phyloP scores from a whole-genome alignment of 1,140 invertebrate species.

The Drosophila aff. region DNA sequence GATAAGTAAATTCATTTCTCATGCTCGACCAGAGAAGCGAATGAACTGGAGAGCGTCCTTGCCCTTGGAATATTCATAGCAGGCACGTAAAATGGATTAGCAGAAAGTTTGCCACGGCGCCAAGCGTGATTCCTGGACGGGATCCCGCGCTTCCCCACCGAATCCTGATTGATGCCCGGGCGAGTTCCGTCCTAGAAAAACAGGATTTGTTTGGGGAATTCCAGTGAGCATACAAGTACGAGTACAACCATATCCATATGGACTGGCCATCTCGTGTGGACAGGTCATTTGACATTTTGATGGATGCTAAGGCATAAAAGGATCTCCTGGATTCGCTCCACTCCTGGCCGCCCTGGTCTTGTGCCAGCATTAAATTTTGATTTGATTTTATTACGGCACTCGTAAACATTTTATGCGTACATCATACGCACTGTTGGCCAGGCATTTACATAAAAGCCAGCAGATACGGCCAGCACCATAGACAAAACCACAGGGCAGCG shows the following conservation, averaged over 20 bases:
- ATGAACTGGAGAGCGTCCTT: slow-evolving; percentile 32
- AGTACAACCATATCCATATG: slow-evolving; percentile 34
- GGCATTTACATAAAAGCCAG: slow-evolving; percentile 64
- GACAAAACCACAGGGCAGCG: slow-evolving; percentile 50
- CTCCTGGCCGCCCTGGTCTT: slow-evolving; percentile 21
- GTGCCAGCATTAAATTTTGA: slow-evolving; percentile 73
- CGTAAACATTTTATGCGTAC: slow-evolving; percentile 78
- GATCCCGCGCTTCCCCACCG: slow-evolving; percentile 16
- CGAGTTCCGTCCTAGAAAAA: slow-evolving; percentile 5
- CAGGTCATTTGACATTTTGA: slow-evolving; percentile 81
- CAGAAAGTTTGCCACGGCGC: slow-evolving; percentile 26
- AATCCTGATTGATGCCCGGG: slow-evolving; percentile 43
- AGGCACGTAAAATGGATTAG: slow-evolving; percentile 53
- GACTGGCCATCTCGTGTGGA: slow-evolving; percentile 50
- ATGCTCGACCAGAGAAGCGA: slow-evolving; percentile 39
- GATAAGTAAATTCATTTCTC: slow-evolving; percentile 54
- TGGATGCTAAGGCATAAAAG: slow-evolving; percentile 69
- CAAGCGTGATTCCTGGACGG: slow-evolving; percentile 29
- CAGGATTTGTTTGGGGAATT: neutral
- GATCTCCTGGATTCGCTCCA: slow-evolving; percentile 18
- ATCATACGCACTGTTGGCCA: slow-evolving; percentile 73
- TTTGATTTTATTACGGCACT: slow-evolving; percentile 78
- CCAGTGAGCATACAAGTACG: neutral
- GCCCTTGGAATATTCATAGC: slow-evolving; percentile 44
- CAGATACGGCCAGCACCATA: slow-evolving; percentile 38